Evolutionary conservation across 2,888 invertebrate genomes (phyloP).

Genomic region (Lapara coniferarum): DNA sequence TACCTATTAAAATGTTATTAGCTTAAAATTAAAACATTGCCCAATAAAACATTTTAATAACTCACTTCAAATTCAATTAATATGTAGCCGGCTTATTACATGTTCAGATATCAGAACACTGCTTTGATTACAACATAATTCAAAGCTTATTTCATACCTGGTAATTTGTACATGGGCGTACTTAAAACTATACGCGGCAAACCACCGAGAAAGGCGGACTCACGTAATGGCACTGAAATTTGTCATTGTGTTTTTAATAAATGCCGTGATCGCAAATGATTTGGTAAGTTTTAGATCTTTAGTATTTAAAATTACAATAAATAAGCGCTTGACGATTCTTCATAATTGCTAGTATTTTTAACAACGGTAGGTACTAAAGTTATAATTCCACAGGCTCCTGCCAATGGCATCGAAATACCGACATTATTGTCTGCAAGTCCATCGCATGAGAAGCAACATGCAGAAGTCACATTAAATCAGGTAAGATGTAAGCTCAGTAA

Average conservation of each 20-base stretch:
- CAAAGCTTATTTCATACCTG: constrained; percentile 12
- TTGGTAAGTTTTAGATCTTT: constrained; percentile 5
- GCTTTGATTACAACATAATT: constrained; percentile 14
- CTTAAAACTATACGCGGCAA: background rate
- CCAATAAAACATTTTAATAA: background rate
- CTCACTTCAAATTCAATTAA: background rate
- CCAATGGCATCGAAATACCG: background rate
- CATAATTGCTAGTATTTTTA: too few relatives aligned
- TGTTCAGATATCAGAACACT: background rate
- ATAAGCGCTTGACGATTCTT: too few relatives aligned
- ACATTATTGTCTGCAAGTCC: background rate
- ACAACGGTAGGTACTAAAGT: background rate
- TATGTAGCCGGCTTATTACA: background rate
- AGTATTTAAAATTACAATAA: too few relatives aligned
- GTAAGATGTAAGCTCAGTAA: background rate
- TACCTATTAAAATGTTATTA: background rate
- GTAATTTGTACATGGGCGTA: background rate
- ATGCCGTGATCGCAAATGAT: constrained; percentile 3
- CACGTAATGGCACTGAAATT: constrained; percentile 19
- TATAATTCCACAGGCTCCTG: background rate
- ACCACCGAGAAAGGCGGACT: background rate
- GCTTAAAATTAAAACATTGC: background rate
- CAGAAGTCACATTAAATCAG: background rate
- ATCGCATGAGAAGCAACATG: background rate
- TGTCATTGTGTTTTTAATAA: constrained; percentile 9